Evolutionary conservation across 30 jellyfish, hydroid and myxozoan genomes (phyloP).

Genomic region (Morbakka virulenta): DNA sequence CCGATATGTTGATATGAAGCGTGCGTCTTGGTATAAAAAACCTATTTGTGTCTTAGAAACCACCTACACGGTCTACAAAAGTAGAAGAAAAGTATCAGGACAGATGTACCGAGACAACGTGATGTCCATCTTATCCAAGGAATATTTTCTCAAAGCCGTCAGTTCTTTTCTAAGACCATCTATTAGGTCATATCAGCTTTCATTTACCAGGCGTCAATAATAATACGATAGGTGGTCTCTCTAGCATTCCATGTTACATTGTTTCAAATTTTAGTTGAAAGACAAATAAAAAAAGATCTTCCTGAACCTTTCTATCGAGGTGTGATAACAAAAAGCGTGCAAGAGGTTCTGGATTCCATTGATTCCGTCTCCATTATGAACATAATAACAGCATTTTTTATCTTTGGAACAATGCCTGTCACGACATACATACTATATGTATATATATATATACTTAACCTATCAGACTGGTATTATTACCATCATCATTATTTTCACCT

Average conservation of each 20-base stretch:
- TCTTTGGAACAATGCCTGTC: conserved; percentile 11
- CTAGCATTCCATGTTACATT: too few relatives aligned
- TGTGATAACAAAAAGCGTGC: background rate
- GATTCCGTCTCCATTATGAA: background rate
- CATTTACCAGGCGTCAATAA: too few relatives aligned
- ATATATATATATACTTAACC: too few relatives aligned
- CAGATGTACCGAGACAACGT: background rate
- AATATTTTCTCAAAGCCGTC: background rate
- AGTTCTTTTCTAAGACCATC: too few relatives aligned
- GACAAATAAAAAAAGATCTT: too few relatives aligned
- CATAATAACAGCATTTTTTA: background rate
- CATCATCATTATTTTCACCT: too few relatives aligned
- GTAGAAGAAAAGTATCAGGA: background rate
- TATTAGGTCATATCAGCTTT: too few relatives aligned
- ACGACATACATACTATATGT: too few relatives aligned
- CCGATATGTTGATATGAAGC: background rate
- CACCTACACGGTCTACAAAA: background rate
- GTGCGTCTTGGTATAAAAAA: background rate
- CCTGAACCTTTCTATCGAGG: conserved; percentile 17
- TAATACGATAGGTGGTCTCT: too few relatives aligned
- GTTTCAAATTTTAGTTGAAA: too few relatives aligned
- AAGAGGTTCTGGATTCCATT: conserved; percentile 1
- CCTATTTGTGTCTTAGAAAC: background rate
- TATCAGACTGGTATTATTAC: too few relatives aligned
- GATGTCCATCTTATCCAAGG: background rate